These are phyloP conservation scores for Neuroscelio doddi DNA, from an alignment of 2,888 invertebrate species.

Conservation along the genomic window DNA sequence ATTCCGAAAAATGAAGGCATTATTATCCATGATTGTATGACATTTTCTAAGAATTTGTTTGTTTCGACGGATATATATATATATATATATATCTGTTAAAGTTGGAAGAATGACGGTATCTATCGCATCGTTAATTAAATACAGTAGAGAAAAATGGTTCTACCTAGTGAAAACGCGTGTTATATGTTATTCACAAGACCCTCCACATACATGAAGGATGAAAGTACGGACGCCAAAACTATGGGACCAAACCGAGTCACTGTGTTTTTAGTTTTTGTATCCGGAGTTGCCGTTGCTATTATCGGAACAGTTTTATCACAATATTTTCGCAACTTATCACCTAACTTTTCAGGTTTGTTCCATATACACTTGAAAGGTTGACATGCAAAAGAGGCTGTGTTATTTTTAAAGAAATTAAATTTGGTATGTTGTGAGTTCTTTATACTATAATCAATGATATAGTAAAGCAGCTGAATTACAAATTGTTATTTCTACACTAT, in stretches of 20 bases:
- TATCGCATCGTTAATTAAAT: conserved; percentile 1
- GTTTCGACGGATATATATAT: too few species aligned
- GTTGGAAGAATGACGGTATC: neutral
- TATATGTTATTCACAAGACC: conserved; percentile 39
- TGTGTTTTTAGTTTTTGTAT: conserved; percentile 57
- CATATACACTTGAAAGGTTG: too few species aligned
- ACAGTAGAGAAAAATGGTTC: conserved; percentile 47
- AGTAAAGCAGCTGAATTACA: too few species aligned
- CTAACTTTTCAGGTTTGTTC: conserved; percentile 47
- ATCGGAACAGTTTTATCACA: conserved; percentile 59
- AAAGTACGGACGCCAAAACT: conserved; percentile 24
- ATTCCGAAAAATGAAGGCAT: too few species aligned
- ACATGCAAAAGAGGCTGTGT: too few species aligned
- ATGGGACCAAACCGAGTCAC: conserved; percentile 54
- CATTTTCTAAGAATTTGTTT: too few species aligned
- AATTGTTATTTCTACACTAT: too few species aligned
- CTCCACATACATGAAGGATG: conserved; percentile 44
- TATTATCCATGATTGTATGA: too few species aligned
- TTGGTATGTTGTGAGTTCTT: too few species aligned
- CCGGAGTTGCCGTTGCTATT: conserved; percentile 59
- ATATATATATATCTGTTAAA: too few species aligned
- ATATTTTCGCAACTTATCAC: conserved; percentile 52
- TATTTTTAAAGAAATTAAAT: too few species aligned
- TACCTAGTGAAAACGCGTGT: conserved; percentile 41
- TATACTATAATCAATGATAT: too few species aligned